Base-by-base conservation (phyloP, 2,113 vertebrate species). In the Mustela nigripes region DNA sequence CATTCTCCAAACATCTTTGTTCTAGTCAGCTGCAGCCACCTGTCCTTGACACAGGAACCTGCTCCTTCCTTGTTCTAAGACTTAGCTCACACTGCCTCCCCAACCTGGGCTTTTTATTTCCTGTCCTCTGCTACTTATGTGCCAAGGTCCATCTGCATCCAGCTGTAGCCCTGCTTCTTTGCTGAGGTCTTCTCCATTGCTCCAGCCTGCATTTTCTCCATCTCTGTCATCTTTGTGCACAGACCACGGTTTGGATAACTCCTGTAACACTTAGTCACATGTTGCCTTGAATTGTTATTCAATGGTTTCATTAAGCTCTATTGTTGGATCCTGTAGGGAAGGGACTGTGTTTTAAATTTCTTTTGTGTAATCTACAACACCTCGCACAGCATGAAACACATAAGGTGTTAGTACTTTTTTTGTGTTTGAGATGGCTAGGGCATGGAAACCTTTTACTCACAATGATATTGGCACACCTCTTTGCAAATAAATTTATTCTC, bases 281-380 rank as follows among this genome's bases (percentile, higher is more conserved):
- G 33, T 62, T 79, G 58, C 39, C 83, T 83, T 33, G 84, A 95
- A 82, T 92, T 83, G 56, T 89, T 96, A 89, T 76, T 84, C 45
- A 79, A 28, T 62, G 45, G 73, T 71, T 87, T 95, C 89, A 78
- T 97, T 91, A 97, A 60, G 58, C 81, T 80, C 69, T 91, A 26
- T 84, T 96, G 91, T 91, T 42, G 65, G 76, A n/a, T 71, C 36
- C 81, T 26, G 1, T 67, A 12, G 62, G 69, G 48, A 84, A 87
- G 24, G 63, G 53, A 19, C 80, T 28, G 5, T n/a, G 45, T 56
- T 78, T 94, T 83, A 24, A 12, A 26, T 87, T 80, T 94, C 71
- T 28, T 79, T 62, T 92, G 33, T 82, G 36, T 11, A 24, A 45
- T 14, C 65, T n/a, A 33, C 33, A 71, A 62, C 53, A 63, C 87